These are phyloP conservation scores for Uloborus diversus DNA, from an alignment of 1,140 invertebrate species.

Conservation along the genomic window DNA sequence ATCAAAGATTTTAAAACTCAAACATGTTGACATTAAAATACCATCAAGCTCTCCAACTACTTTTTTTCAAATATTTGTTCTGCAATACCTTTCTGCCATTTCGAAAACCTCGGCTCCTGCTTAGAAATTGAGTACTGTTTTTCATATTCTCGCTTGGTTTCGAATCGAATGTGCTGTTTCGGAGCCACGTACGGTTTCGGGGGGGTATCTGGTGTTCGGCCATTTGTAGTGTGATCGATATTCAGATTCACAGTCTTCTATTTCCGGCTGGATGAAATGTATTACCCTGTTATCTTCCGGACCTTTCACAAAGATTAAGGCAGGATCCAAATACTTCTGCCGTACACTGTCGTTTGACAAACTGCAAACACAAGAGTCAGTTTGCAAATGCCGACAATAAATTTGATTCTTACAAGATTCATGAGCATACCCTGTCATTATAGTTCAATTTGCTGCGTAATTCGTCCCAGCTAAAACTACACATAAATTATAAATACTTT, in stretches of 20 bases:
- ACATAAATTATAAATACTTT: too few species aligned
- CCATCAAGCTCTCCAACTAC: too few species aligned
- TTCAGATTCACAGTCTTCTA: background rate
- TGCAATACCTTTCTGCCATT: constrained; percentile 24
- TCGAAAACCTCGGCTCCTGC: background rate
- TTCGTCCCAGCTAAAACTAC: too few species aligned
- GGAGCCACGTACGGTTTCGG: background rate
- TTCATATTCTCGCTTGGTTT: background rate
- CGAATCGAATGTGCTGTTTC: background rate
- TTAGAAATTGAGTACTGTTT: background rate
- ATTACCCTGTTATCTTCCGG: constrained; percentile 12
- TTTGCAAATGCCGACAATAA: background rate
- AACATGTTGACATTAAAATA: too few species aligned
- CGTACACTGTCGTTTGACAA: background rate
- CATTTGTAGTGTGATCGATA: constrained; percentile 5
- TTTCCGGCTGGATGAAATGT: constrained; percentile 23
- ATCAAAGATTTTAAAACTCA: too few species aligned
- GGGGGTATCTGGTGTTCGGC: background rate
- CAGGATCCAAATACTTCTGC: constrained; percentile 31
- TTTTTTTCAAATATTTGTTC: constrained; percentile 31
- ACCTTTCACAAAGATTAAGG: constrained; percentile 8
- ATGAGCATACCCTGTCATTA: constrained; percentile 28
- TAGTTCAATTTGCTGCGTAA: too few species aligned
- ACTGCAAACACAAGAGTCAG: background rate
- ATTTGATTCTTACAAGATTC: constrained; percentile 3